Evolutionary conservation across 2,113 vertebrate species (phyloP), one percentile per base, ranked within the genome.

Genomic region (Sclerurus mexicanus): DNA sequence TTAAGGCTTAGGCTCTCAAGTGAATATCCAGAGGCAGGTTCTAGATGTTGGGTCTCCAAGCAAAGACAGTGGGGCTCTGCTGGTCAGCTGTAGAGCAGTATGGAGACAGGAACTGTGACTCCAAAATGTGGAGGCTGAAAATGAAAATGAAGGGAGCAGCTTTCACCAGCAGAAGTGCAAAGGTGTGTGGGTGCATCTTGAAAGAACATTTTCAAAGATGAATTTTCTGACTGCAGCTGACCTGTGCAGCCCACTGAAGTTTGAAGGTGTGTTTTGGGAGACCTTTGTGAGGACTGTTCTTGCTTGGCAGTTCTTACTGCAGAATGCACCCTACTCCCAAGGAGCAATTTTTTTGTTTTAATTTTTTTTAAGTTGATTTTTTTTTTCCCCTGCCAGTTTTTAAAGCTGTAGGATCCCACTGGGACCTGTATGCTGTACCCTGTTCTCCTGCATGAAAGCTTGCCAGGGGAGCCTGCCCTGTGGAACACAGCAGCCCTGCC

Each of bases 61-160:
- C 16, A 52, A 53, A 64, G 67, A 23, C 49, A 49, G 46, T 7
- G 0, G 0, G 50, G 56, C 42, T 79, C 4, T 2, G 1, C 31
- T 46, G 25, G 24, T 66, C n/a, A 64, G 42, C 50, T 42, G 27
- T 18, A 50, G 73, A 20, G 37, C 7, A 28, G 7, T 1, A 42
- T 30, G 8, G 28, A 24, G 14, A 39, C 44, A 68, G 60, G 28
- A 87, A 7, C 40, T 42, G 12, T 1, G 5, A n/a, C 47, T 50
- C 30, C 50, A 66, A 14, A 83, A 59, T 2, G 1, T 35, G 24
- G 35, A 63, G 66, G 17, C 22, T 85, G 52, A 31, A 89, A 58
- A 22, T 85, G 46, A 31, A 89, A 63, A 80, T 22, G 9, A 64
- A 85, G 25, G 55, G 69, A 78, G 33, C 35, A 40, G n/a, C 52